A percentile compares a stretch with the other conserved stretches of the same genome.
These are phyloP conservation scores for Hecatera dysodea DNA, from an alignment of 2,888 invertebrate species.

Conservation along the genomic window DNA sequence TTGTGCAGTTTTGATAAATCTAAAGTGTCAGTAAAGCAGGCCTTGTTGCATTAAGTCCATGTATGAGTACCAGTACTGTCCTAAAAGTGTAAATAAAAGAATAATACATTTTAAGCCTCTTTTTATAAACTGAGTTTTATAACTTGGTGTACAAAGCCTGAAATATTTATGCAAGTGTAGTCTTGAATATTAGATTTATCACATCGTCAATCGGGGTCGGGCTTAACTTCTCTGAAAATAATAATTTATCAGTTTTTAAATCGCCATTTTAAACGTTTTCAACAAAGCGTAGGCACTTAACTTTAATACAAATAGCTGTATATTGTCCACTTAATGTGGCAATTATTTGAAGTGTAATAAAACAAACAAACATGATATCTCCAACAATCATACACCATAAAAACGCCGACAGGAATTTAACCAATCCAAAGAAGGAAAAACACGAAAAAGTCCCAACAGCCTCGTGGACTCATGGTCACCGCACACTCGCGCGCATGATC, in stretches of 20 bases:
- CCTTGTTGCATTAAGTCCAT: too few relatives aligned
- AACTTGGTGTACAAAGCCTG: too few relatives aligned
- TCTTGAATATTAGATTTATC: not conserved
- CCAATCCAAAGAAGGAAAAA: slow-evolving; percentile 54
- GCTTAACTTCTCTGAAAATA: not conserved
- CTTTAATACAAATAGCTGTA: not conserved
- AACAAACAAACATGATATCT: not conserved
- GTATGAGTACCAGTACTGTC: too few relatives aligned
- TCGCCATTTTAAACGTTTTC: too few relatives aligned
- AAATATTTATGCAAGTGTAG: not conserved
- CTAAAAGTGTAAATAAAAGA: too few relatives aligned
- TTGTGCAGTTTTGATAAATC: too few relatives aligned
- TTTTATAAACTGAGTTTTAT: too few relatives aligned
- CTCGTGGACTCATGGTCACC: slow-evolving; percentile 76
- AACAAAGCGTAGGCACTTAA: not conserved
- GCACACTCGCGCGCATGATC: slow-evolving; percentile 82
- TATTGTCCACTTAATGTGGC: not conserved
- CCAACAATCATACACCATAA: not conserved
- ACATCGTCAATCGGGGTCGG: not conserved
- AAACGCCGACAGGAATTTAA: slow-evolving; percentile 27
- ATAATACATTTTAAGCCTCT: too few relatives aligned
- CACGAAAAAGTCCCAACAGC: slow-evolving; percentile 56
- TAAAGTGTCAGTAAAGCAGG: too few relatives aligned
- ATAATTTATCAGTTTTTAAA: not conserved
- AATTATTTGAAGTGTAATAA: not conserved